Evolutionary conservation across 2,888 invertebrate genomes (phyloP), one percentile per base, ranked within the genome.

Genomic region (Ligdia adustata): DNA sequence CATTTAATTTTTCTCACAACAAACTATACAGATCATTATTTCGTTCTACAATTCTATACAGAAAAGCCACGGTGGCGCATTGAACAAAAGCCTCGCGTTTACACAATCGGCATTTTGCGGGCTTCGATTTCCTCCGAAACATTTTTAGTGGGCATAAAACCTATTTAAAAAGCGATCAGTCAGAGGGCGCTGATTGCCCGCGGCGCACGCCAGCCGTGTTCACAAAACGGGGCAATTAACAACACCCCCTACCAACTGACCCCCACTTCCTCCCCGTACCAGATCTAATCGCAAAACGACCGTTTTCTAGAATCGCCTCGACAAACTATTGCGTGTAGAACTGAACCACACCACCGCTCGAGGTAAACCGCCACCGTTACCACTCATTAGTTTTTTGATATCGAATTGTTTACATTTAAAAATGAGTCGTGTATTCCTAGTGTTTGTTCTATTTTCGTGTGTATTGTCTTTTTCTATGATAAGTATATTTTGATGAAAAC

Each of bases 131-230:
- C 16, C 80, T 80, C 75, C 62, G 74, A 79, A 83, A 79, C 75
- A 83, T 85, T 90, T 88, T 88, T 84, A 84, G 84, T 81, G 74
- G 79, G 82, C 80, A 87, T 88, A 88, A 88, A 89, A 87, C 87
- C 89, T 89, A 89, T 89, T 90, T 90, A 90, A 90, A 90, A 90
- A 88, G 90, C 89, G 87, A 90, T 90, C 89, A 90, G 88, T 90
- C 90, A 89, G 85, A 61, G 81, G 73, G 64, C 79, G 87, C 79
- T 89, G 90, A 90, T 90, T 90, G 83, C 88, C 77, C 74, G 72
- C 78, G 72, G 72, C 69, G 83, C 90, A 89, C 88, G 89, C 89
- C 75, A 88, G 72, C 82, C 86, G 84, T 90, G 90, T 90, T 90
- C 90, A 90, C 90, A 90, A 90, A 90, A 90, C 90, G 90, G 87